A percentile compares a stretch with the other conserved stretches of the same genome.
Evolutionary conservation across 2,113 vertebrate genomes (phyloP).

Genomic region (Andinoacara biseriatus): DNA sequence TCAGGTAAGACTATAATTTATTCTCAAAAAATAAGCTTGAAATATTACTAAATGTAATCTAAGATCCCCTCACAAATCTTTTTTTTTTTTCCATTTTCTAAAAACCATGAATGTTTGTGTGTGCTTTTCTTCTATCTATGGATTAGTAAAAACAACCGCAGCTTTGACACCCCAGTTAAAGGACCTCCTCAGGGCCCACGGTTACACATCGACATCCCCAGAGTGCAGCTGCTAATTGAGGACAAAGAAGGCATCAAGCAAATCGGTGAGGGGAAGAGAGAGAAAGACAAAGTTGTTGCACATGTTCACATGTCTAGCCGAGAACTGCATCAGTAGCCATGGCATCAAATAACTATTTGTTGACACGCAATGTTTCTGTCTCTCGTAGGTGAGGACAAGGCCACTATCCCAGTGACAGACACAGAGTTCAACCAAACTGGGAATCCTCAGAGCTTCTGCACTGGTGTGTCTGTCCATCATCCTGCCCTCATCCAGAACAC

Average conservation of each 20-base stretch:
- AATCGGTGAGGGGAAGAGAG: conserved; percentile 84
- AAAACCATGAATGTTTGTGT: conserved; percentile 30
- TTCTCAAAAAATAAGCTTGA: neutral
- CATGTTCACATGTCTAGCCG: neutral
- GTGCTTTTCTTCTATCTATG: conserved; percentile 53
- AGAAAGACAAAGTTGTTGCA: conserved; percentile 7
- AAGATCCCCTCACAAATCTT: neutral
- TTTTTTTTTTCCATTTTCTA: conserved; percentile 11
- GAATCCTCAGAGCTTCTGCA: conserved; percentile 98
- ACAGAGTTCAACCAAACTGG: conserved; percentile 97
- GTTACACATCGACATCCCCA: conserved; percentile 97
- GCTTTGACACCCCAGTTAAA: conserved; percentile 98
- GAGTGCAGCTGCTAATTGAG: conserved; percentile 97
- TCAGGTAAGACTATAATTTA: conserved; percentile 83
- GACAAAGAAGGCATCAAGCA: conserved; percentile 99
- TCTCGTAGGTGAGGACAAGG: conserved; percentile 93
- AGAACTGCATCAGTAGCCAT: neutral
- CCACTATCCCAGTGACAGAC: conserved; percentile 94
- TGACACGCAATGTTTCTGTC: conserved; percentile 13
- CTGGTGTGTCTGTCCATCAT: conserved; percentile 95
- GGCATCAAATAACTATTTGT: neutral
- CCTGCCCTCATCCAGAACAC: conserved; percentile 97
- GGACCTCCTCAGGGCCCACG: conserved; percentile 96
- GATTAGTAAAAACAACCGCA: conserved; percentile 97
- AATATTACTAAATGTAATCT: neutral